These are phyloP conservation scores for Apteryx mantelli DNA, from an alignment of 2,113 vertebrate species.

Conservation along the genomic window DNA sequence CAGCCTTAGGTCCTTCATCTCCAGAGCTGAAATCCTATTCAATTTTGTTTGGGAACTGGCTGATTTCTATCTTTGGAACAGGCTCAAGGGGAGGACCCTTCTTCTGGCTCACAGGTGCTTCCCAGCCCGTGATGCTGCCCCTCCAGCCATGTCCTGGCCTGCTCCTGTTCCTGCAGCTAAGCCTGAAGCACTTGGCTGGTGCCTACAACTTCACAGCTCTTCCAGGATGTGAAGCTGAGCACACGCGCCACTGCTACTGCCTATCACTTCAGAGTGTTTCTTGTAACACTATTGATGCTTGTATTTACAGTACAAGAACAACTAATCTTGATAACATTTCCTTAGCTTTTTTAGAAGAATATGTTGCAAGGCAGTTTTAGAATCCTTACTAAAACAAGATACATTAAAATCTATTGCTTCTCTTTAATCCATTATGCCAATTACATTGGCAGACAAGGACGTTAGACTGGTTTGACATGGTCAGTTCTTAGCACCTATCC, in stretches of 20 bases:
- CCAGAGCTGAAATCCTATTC: neutral
- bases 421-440: conserved; percentile 53
- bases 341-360: neutral
- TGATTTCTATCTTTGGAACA: neutral
- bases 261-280: accelerated
- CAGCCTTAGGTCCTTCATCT: neutral
- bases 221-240: neutral
- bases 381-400: conserved; percentile 14
- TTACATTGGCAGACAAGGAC: conserved; percentile 40
- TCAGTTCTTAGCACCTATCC: neutral
- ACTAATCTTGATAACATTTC: conserved; percentile 22
- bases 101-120: neutral
- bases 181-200: accelerated
- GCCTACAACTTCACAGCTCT: neutral
- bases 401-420: neutral
- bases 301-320: neutral
- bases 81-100: neutral
- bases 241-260: neutral
- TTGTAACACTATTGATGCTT: neutral
- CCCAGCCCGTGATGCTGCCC: neutral
- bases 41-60: neutral
- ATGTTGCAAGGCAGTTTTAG: neutral
- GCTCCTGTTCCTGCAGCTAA: neutral
- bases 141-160: neutral
- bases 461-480: conserved; percentile 27